Evolutionary conservation across 1,140 invertebrate species (phyloP), one percentile per base, ranked within the genome.

Genomic region (Pseudomyrmex pallidus): DNA sequence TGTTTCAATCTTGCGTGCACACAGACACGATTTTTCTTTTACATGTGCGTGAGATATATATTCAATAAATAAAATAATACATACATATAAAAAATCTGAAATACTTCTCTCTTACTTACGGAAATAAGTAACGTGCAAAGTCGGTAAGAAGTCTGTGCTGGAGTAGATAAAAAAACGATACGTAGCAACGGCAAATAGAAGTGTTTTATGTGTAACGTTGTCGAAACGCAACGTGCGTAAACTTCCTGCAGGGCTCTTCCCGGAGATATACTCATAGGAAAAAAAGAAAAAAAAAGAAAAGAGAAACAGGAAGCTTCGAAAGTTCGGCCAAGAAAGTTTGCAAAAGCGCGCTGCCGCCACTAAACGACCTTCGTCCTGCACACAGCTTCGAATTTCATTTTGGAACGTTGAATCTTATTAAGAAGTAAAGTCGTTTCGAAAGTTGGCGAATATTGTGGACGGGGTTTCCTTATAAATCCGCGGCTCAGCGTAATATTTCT

Each of bases 381-480:
- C 78, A 84, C 59, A 74, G 87, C 82, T 89, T 89, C 88, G 85
- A 89, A 89, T 89, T 89, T 89, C 88, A 89, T 89, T 89, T 89
- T 87, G 87, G 74, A 82, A 88, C 87, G 87, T 82, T 88, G 88
- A 89, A 89, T 89, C 88, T 89, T 89, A 89, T 89, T 89, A 89
- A 89, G 88, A 89, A 89, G 88, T 89, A 89, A 89, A 89, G 87
- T 89, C 88, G 88, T 89, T 89, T 80, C 48, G 70, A 83, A 89
- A 89, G 77, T 89, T 89, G 54, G 77, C 87, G 87, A 89, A 89
- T 89, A 89, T 89, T 82, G 74, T 76, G 85, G 76, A 80, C 84
- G 68, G 74, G 74, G 70, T 72, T 74, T 82, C 68, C 82, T 86
- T 89, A 89, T 89, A 88, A 89, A 88, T 89, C 85, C 87, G 67